Evolutionary conservation across 2,113 vertebrate genomes (phyloP), one percentile per base, ranked within the genome.

Genomic region (Colius striatus): DNA sequence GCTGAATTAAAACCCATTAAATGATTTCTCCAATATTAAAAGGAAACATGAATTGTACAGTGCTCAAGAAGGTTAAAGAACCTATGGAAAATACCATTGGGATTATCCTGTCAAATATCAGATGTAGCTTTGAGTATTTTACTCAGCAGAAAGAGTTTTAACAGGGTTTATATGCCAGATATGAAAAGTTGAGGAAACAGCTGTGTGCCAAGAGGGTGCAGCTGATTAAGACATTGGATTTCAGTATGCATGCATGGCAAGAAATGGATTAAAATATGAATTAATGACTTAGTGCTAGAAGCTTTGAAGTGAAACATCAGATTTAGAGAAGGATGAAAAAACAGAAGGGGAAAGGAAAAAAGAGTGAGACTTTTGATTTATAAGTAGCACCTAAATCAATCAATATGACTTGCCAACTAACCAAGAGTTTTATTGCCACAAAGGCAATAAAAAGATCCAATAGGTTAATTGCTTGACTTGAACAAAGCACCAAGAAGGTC

Each of bases 21-120:
- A 68, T 8, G 4, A 66, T n/a, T 87, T 68, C 30, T 73, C n/a
- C 77, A 87, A 11, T 88, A 88, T 43, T 81, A 92, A 81, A 83
- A 89, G 19, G 57, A 92, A 90, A 81, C 25, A 75, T 9, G 38
- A 92, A 87, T 34, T 61, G 19, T 45, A 45, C 13, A 65, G 36
- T 16, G 57, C 65, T 53, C 60, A 68, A 55, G n/a, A 88, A 71
- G 94, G 34, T 54, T 86, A 90, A 89, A 29, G 21, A 77, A 21
- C 32, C 68, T 77, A 81, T 23, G 36, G 45, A 89, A 94, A 94
- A 93, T 65, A 90, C 88, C 51, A 76, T 34, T 75, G 88, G 65
- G 85, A 90, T 95, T 93, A 95, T 80, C 45, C 75, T 87, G 93
- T 87, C 93, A 97, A 93, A 93, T 93, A 97, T 84, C 85, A 95